Base-by-base conservation (phyloP, 2,888 invertebrate species). In the Myopa tessellatipennis region DNA sequence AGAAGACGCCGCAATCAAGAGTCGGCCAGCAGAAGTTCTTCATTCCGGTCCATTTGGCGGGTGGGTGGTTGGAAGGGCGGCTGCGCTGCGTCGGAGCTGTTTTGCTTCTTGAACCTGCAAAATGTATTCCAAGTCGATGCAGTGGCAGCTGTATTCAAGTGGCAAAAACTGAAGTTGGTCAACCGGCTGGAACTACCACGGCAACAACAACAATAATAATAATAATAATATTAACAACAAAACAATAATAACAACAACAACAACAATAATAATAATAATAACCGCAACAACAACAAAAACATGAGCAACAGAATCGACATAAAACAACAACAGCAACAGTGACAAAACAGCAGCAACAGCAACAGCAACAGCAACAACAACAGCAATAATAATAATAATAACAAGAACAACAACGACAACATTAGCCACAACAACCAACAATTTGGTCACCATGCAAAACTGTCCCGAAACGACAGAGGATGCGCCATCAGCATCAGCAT, bases 101-200 rank as follows among this genome's bases (percentile, higher is more conserved):
- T 58, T n/a, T 75, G 74, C 55, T 75, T 67, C 58, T 69, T 68
- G 75, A 60, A 75, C 40, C 60, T 68, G 68, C 34, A 75, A 69
- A 69, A 55, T 65, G 69, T 45, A 40, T 45, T 61, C 36, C 6
- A 68, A 69, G 68, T 69, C 60, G 58, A n/a, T 55, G 40, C 16
- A 71, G 60, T 55, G 10, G 50, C 40, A 6, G 55, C 26, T 69
- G 58, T 40, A 52, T 58, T 75, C 45, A 69, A 60, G 60, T 75
- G 75, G 75, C 68, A 75, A 68, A 75, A 68, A 75, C 60, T 69
- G 18, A 69, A 75, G n/a, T 75, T 75, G 75, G 68, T 68, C 75
- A 75, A 68, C 1, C 74, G 34, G 18, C 45, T 36, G 68, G 36
- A 14, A 65, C 55, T n/a, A 52, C 65, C 65, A 67, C 68, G 14